A percentile compares a stretch with the other conserved stretches of the same genome.
Evolutionary conservation across 2,888 invertebrate species (phyloP).

Genomic region (Ceratothoa steindachneri): DNA sequence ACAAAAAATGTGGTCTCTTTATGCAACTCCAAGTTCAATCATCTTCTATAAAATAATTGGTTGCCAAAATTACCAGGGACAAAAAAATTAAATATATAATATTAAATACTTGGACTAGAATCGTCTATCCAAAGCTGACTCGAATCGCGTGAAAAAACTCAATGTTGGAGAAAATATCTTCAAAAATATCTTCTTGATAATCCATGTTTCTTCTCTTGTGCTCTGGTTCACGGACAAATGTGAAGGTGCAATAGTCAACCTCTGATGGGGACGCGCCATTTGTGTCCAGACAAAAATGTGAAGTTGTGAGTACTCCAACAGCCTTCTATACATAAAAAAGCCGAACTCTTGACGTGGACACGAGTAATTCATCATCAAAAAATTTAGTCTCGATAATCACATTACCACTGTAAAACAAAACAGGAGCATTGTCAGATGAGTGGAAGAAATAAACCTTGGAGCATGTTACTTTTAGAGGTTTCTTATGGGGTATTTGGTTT

Average conservation of each 20-base stretch:
- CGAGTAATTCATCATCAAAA: slow-evolving; percentile 87
- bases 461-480: background rate
- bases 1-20: no score
- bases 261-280: no score
- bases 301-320: background rate
- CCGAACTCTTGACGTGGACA: slow-evolving; percentile 89
- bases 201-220: background rate
- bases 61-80: no score
- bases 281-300: background rate
- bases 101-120: no score
- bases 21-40: no score
- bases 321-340: slow-evolving; percentile 81
- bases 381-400: slow-evolving; percentile 95
- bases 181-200: no score
- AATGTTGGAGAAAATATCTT: background rate
- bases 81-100: background rate
- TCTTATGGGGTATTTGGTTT: no score
- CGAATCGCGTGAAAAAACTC: background rate
- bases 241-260: no score
- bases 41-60: no score
- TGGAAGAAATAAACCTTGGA: background rate
- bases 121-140: no score
- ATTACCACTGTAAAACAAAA: slow-evolving; percentile 72
- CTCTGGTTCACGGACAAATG: background rate
- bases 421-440: no score